Base-by-base conservation (phyloP, 1,140 invertebrate genomes). In the Pomacea maculata region DNA sequence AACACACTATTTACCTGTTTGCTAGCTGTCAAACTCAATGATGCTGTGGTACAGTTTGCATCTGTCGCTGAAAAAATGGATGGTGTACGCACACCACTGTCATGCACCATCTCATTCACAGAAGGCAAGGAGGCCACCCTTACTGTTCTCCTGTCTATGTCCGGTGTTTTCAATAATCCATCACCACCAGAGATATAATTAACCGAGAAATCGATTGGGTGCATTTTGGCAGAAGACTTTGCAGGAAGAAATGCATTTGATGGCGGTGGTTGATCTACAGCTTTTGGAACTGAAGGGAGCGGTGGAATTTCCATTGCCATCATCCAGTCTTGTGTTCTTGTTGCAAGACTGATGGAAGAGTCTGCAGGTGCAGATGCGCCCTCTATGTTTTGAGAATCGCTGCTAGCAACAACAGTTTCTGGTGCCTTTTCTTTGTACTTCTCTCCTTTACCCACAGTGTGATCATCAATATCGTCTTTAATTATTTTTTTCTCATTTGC, bases 121-220 rank as follows among this genome's bases (percentile, higher is more conserved):
- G 73, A 75, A 57, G 73, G 52, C 25, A 54, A 11, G 67, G 67
- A 21, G 12, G 67, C 12, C 21, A 45, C 29, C 45, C 9, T 54
- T 78, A 17, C 61, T 45, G 75, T 21, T 29, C 14, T 45, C 19
- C 63, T 78, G 14, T 79, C 68, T 52, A 63, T 5, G n/a, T 79
- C 78, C 3, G 68, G 9, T 61, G 78, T 79, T 9, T 67, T 70
- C 6, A 68, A 79, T 52, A 72, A 25, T 10, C 78, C 68, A 45
- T 72, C 55, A 34, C 68, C 70, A 15, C 54, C 54, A 54, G 34
- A 57, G 3, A 29, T 52, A 14, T 52, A 17, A 55, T 71, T 52
- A 52, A 17, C 19, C 7, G 68, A n/a, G 34, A 72, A 71, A n/a
- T 29, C 71, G 10, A 72, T 79, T 21, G 45, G 68, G 19, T 34